Evolutionary conservation across 2,113 vertebrate genomes (phyloP), one percentile per base, ranked within the genome.

Genomic region (Caloenas nicobarica): DNA sequence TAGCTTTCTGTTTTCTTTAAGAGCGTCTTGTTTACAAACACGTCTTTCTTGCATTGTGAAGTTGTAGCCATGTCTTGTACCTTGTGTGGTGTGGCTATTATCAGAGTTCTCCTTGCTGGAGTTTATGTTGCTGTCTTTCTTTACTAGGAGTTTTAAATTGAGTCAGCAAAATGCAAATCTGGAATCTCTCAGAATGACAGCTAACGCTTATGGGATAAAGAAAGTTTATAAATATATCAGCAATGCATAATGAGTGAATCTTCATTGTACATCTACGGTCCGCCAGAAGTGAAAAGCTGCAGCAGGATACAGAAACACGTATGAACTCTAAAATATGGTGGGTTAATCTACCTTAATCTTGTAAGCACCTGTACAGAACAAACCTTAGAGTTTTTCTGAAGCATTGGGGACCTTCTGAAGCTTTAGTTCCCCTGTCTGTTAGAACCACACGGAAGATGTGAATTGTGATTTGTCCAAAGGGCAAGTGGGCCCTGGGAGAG

Each of bases 221-320:
- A n/a, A 78, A 87, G 83, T 93, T 95, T 96, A 95, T 92, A 95
- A 96, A 92, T 93, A 79, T 4, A 91, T 81, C 56, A 61, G 86
- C 61, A 86, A 21, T 0, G 0, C 53, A 40, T 94, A 61, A 88
- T 93, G 9, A 1, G 51, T 4, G 2, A 74, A 48, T 93, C 74
- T 95, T 96, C 86, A 29, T 84, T 85, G 90, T 44, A 6, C 53
- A 57, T 93, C 88, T 70, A 8, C 46, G 5, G 33, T 36, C 64
- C 95, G 72, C 71, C 69, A 94, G 34, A 74, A 92, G 51, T 34
- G 58, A 78, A 58, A 78, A 65, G 33, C 38, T 34, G 26, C 2
- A 2, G 8, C 28, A 15, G 31, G 34, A 22, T 72, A 68, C 38
- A 68, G 69, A 42, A 46, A 46, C 38, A 17, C 0, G 0, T 28